These are phyloP conservation scores for Megaptera novaeangliae DNA, from an alignment of 2,113 vertebrate species.

Conservation along the genomic window DNA sequence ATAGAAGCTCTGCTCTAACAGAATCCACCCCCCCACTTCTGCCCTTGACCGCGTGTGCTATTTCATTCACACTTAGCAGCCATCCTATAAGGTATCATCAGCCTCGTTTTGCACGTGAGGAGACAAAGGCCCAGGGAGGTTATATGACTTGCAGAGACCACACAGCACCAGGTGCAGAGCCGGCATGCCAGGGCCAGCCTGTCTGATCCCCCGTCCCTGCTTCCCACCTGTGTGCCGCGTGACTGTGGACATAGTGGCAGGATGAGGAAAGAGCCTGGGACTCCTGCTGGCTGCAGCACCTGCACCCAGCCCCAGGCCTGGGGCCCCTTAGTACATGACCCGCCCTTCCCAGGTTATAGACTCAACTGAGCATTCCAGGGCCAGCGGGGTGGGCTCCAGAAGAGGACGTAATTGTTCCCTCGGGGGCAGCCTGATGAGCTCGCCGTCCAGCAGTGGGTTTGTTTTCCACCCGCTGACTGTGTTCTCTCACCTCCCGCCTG, in stretches of 20 bases:
- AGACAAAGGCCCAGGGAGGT: not conserved
- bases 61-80: not conserved
- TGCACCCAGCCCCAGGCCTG: not conserved
- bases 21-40: not conserved
- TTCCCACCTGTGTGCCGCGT: not conserved
- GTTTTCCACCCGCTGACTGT: not conserved
- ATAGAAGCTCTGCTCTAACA: not conserved
- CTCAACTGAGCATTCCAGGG: not conserved
- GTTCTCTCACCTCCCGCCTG: rapidly evolving
- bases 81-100: too few species aligned
- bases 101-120: rapidly evolving
- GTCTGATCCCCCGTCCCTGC: too few species aligned
- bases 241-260: not conserved
- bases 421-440: rapidly evolving
- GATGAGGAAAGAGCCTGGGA: not conserved
- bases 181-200: not conserved
- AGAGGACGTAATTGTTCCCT: rapidly evolving
- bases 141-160: not conserved
- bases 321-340: rapidly evolving
- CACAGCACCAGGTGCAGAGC: not conserved
- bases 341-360: not conserved
- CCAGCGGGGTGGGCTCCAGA: not conserved
- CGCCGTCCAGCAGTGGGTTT: rapidly evolving
- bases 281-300: rapidly evolving
- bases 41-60: rapidly evolving